These are phyloP conservation scores for Danio kyathit DNA, from an alignment of 2,797 vertebrate genomes.

Conservation along the genomic window DNA sequence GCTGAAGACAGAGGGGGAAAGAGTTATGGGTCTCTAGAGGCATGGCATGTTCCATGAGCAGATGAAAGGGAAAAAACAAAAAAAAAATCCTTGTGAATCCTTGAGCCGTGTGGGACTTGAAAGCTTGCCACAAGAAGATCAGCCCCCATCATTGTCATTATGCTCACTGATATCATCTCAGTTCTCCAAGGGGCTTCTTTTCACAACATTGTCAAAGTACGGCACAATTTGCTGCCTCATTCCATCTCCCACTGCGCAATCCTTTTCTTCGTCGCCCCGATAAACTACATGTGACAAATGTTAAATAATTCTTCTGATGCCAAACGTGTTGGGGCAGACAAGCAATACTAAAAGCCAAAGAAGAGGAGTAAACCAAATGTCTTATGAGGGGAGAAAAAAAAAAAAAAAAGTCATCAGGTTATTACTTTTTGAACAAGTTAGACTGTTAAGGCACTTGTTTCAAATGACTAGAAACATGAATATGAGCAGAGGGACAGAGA, in stretches of 20 bases:
- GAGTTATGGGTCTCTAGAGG: constrained; percentile 72
- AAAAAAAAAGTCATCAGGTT: constrained; percentile 63
- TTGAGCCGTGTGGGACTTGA: constrained; percentile 37
- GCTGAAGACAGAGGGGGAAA: constrained; percentile 75
- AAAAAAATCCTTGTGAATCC: constrained; percentile 2
- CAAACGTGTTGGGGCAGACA: constrained; percentile 4
- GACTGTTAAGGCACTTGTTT: constrained; percentile 89
- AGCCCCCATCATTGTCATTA: constrained; percentile 30
- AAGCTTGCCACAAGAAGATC: constrained; percentile 44
- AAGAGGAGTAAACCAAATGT: constrained; percentile 41
- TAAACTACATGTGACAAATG: constrained; percentile 22
- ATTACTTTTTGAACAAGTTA: constrained; percentile 83
- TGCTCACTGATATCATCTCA: constrained; percentile 39
- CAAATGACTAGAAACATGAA: constrained; percentile 77
- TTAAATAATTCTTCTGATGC: constrained; percentile 38
- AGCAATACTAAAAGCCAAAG: neutral
- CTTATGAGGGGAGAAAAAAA: neutral
- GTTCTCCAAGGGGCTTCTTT: constrained; percentile 30
- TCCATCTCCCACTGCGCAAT: constrained; percentile 20
- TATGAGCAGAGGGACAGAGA: constrained; percentile 55
- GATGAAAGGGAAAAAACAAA: constrained; percentile 19
- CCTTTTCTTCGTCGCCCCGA: constrained; percentile 12
- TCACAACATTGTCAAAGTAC: constrained; percentile 23
- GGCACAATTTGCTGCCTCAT: neutral
- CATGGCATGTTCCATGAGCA: constrained; percentile 63